phyloP scores from a whole-genome alignment of 2,888 invertebrate species.

The Neocrepidodera transversa region DNA sequence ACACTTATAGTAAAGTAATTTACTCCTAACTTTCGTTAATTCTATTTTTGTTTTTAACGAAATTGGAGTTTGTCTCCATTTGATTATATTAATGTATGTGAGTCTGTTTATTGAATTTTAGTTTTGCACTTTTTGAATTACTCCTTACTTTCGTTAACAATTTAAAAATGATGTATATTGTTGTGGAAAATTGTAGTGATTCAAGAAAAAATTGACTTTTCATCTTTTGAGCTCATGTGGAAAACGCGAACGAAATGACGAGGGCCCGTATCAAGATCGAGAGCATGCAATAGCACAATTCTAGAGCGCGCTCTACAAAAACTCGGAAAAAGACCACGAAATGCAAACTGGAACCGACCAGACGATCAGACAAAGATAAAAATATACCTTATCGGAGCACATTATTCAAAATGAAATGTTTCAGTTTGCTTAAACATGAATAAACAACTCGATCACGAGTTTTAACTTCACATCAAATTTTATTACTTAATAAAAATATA shows the following conservation, averaged over 20 bases:
- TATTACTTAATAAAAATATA: not conserved
- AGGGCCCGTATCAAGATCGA: conserved; percentile 18
- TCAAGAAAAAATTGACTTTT: conserved; percentile 17
- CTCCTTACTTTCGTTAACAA: too few relatives aligned
- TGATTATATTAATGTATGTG: too few relatives aligned
- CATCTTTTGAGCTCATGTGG: conserved; percentile 22
- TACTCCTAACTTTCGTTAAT: too few relatives aligned
- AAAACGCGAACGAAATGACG: conserved; percentile 21
- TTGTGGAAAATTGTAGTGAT: conserved; percentile 14
- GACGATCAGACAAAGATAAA: conserved; percentile 18
- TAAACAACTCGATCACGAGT: conserved; percentile 8
- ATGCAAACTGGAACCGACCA: conserved; percentile 12
- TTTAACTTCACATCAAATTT: not conserved
- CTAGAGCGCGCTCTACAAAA: conserved; percentile 13
- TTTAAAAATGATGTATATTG: too few relatives aligned
- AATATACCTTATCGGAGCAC: conserved; percentile 11
- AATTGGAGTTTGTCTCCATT: too few relatives aligned
- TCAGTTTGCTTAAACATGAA: conserved; percentile 13
- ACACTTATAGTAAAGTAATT: too few relatives aligned
- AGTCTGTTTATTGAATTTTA: too few relatives aligned
- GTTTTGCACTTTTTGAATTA: too few relatives aligned
- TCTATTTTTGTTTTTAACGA: too few relatives aligned
- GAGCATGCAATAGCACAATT: conserved; percentile 24
- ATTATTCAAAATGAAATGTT: conserved; percentile 19
- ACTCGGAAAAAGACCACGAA: conserved; percentile 8